phyloP scores from a whole-genome alignment of 2,888 invertebrate genomes.

The Anthoptus insignis region DNA sequence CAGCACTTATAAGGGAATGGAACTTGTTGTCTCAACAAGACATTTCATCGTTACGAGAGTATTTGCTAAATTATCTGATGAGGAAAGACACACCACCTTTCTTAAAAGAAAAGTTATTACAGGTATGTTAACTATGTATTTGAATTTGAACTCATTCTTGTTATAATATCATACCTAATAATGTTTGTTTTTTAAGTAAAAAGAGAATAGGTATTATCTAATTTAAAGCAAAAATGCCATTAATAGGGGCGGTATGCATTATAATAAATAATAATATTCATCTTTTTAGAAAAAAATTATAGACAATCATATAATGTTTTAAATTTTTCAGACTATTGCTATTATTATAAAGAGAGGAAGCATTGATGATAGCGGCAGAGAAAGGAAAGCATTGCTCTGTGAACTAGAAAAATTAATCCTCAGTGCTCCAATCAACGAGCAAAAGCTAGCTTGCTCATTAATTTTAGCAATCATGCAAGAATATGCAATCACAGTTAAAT shows the following conservation, averaged over 20 bases:
- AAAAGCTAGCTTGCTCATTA: conserved; percentile 94
- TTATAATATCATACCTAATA: too few relatives aligned
- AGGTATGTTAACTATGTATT: too few relatives aligned
- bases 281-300: too few relatives aligned
- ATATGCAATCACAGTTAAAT: conserved; percentile 94
- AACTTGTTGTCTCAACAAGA: conserved; percentile 89
- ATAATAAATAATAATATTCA: too few relatives aligned
- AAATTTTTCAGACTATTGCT: conserved; percentile 90
- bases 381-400: conserved; percentile 89
- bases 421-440: conserved; percentile 92
- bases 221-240: too few relatives aligned
- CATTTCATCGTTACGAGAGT: conserved; percentile 91
- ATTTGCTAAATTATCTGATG: conserved; percentile 92
- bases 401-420: conserved; percentile 93
- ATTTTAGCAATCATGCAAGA: conserved; percentile 95
- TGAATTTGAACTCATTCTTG: too few relatives aligned
- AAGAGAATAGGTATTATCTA: too few relatives aligned
- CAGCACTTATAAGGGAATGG: conserved; percentile 96
- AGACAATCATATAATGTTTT: too few relatives aligned
- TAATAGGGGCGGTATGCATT: too few relatives aligned
- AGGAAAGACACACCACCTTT: conserved; percentile 91
- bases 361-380: conserved; percentile 91
- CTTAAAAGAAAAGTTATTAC: conserved; percentile 91
- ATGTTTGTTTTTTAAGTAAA: neutral
- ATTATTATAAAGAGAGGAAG: conserved; percentile 96